Conservation (phyloP, 2,113 vertebrate species). For the Corapipo altera region DNA sequence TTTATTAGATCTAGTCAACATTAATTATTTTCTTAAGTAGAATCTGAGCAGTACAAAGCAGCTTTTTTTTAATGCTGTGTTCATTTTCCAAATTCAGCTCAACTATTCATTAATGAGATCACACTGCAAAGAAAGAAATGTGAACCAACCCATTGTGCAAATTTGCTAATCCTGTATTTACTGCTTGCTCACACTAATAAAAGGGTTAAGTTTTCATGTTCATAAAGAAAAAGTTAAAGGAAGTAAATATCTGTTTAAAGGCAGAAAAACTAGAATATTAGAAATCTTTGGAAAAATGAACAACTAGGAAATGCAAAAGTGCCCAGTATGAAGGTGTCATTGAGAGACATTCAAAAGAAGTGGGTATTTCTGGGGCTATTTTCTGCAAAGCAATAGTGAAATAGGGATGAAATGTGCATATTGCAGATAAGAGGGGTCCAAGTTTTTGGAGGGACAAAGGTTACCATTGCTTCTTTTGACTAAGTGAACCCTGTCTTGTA, state of each 20-base stretch:
- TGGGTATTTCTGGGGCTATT: neutral
- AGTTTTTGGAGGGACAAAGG: neutral
- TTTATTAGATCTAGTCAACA: neutral
- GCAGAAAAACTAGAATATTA: neutral
- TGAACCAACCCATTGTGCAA: neutral
- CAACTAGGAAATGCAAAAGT: neutral
- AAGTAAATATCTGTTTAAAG: neutral
- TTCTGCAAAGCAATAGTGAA: neutral
- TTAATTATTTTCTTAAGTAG: neutral
- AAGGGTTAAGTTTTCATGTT: neutral
- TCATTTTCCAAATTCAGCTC: constrained; percentile 4
- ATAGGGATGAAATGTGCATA: neutral
- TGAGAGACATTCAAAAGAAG: neutral
- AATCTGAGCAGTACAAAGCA: neutral
- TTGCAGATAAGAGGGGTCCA: neutral
- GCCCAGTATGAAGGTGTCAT: neutral
- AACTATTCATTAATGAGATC: constrained; percentile 32
- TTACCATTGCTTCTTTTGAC: neutral
- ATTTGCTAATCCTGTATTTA: neutral
- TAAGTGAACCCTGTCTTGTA: neutral
- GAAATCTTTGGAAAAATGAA: neutral
- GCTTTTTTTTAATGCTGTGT: neutral
- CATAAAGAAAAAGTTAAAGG: neutral
- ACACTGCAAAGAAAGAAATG: neutral
- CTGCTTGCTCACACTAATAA: neutral